These are phyloP conservation scores for Drosophila pandora DNA, from an alignment of 1,140 invertebrate genomes.

Conservation along the genomic window DNA sequence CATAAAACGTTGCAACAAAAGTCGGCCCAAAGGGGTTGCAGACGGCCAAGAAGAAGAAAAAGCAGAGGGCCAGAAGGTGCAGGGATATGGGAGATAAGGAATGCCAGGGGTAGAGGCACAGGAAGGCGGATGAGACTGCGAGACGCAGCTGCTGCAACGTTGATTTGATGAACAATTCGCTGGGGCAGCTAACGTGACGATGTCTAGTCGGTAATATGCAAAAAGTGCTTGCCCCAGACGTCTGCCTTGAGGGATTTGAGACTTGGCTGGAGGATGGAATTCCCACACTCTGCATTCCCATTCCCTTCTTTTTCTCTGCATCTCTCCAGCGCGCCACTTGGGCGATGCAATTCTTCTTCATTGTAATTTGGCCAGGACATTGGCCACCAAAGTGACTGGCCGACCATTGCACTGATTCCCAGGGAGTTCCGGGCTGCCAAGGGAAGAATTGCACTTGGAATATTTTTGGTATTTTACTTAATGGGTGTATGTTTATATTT, in stretches of 20 bases:
- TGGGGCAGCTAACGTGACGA: slow-evolving; percentile 66
- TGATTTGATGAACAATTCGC: slow-evolving; percentile 78
- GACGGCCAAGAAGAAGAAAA: neutral
- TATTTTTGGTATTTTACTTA: neutral
- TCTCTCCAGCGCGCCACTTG: neutral
- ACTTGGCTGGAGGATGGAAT: slow-evolving; percentile 3
- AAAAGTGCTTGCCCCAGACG: slow-evolving; percentile 68
- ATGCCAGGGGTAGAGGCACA: slow-evolving; percentile 10
- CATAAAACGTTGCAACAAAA: slow-evolving; percentile 82
- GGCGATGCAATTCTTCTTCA: slow-evolving; percentile 79
- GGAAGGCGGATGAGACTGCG: slow-evolving; percentile 8
- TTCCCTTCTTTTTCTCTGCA: neutral
- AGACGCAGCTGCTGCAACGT: slow-evolving; percentile 72
- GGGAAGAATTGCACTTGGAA: neutral
- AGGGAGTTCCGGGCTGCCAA: slow-evolving; percentile 3
- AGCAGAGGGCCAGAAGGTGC: slow-evolving; percentile 2
- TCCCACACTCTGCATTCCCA: neutral
- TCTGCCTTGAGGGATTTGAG: slow-evolving; percentile 74
- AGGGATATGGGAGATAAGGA: slow-evolving; percentile 9
- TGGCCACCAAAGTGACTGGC: slow-evolving; percentile 19
- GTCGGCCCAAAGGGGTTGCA: slow-evolving; percentile 28
- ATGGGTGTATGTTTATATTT: no score
- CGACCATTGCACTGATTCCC: slow-evolving; percentile 67
- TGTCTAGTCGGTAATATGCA: slow-evolving; percentile 77
- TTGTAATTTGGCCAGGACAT: slow-evolving; percentile 64